Percentiles rank a stretch among this genome's conserved stretches.
phyloP scores from a whole-genome alignment of 2,888 invertebrate species.

The Heliconius ismenius region DNA sequence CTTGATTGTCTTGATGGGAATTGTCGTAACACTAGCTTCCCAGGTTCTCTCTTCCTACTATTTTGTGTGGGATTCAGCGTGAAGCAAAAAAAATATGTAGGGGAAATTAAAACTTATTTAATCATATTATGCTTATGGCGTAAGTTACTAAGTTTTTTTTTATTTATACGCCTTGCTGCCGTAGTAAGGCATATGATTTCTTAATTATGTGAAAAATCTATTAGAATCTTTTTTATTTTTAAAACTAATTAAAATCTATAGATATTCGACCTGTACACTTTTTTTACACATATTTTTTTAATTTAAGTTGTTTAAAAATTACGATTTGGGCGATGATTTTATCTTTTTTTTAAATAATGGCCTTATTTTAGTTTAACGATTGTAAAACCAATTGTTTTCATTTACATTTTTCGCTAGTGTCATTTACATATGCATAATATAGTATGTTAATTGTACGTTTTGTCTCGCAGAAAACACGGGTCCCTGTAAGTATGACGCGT shows the following conservation, averaged over 20 bases:
- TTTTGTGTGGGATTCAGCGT: too few relatives aligned
- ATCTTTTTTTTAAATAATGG: neutral
- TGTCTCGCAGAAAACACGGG: slow-evolving; percentile 79
- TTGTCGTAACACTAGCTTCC: too few relatives aligned
- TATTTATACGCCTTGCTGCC: neutral
- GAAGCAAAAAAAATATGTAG: neutral
- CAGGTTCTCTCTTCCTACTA: neutral
- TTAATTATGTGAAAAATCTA: neutral
- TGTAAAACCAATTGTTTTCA: neutral
- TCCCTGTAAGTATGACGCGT: slow-evolving; percentile 74
- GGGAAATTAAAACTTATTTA: neutral
- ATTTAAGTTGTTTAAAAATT: neutral
- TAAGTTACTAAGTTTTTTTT: neutral
- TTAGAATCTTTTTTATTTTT: neutral
- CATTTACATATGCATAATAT: slow-evolving; percentile 9
- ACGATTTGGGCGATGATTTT: neutral
- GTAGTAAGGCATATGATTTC: neutral
- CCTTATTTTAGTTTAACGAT: neutral
- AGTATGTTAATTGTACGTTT: slow-evolving; percentile 50
- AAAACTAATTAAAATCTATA: too few relatives aligned
- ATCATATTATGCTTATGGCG: neutral
- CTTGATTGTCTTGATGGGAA: too few relatives aligned
- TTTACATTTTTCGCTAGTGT: neutral
- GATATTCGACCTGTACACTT: too few relatives aligned
- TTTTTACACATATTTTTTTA: too few relatives aligned